Evolutionary conservation across 1,140 invertebrate genomes (phyloP).

Genomic region (Patella vulgata): DNA sequence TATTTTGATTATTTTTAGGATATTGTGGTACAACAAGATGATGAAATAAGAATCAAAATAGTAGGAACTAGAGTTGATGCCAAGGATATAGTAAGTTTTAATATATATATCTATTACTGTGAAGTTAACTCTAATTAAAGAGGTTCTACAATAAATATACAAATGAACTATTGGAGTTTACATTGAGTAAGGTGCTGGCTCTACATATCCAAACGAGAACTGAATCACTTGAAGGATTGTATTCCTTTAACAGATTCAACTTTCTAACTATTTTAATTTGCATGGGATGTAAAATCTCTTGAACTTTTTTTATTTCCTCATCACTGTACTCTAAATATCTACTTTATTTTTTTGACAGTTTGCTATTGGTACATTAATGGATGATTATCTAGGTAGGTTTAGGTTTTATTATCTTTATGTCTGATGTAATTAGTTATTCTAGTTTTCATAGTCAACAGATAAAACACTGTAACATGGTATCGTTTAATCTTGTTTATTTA

Average conservation of each 20-base stretch:
- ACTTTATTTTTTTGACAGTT: conserved; percentile 78
- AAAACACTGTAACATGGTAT: too few species aligned
- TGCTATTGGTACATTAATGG: conserved; percentile 98
- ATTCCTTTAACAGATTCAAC: not conserved
- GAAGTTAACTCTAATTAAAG: not conserved
- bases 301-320: too few species aligned
- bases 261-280: not conserved
- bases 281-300: too few species aligned
- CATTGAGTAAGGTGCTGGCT: not conserved
- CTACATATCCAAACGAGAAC: not conserved
- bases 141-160: not conserved
- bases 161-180: not conserved
- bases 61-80: conserved; percentile 98
- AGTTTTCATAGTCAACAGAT: too few species aligned
- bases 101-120: conserved; percentile 64
- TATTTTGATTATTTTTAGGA: too few species aligned
- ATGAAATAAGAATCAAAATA: conserved; percentile 96
- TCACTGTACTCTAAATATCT: too few species aligned
- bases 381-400: conserved; percentile 86
- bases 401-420: too few species aligned
- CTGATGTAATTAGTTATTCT: too few species aligned
- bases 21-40: conserved; percentile 96
- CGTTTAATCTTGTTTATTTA: too few species aligned
- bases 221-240: not conserved
- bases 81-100: conserved; percentile 71